phyloP scores from a whole-genome alignment of 2,113 vertebrate species.

The Rutilus rutilus region DNA sequence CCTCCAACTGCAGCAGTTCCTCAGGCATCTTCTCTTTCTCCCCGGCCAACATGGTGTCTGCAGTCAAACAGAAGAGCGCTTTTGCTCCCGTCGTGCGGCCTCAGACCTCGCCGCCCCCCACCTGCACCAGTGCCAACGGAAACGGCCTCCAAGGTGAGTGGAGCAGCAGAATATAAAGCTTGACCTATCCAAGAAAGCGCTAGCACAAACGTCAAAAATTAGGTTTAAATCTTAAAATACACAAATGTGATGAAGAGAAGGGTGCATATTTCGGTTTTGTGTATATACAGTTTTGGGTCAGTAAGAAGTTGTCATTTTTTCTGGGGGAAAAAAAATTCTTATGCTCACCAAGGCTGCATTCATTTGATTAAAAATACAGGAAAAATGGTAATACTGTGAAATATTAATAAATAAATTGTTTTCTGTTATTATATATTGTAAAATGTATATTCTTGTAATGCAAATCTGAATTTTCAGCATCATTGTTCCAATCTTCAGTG shows the following conservation, averaged over 20 bases:
- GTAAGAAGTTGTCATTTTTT: background rate
- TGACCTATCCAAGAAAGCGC: background rate
- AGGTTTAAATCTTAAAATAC: too few relatives aligned
- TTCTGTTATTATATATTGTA: background rate
- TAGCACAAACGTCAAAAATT: too few relatives aligned
- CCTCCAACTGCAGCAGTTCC: constrained; percentile 97
- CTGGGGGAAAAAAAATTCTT: too few relatives aligned
- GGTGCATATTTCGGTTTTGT: too few relatives aligned
- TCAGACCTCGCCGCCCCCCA: constrained; percentile 93
- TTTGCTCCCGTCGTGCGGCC: constrained; percentile 97
- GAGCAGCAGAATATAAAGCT: background rate
- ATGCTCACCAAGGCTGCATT: constrained; percentile 2
- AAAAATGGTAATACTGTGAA: background rate
- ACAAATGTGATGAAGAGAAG: too few relatives aligned
- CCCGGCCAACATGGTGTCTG: constrained; percentile 99
- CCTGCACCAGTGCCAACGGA: constrained; percentile 96
- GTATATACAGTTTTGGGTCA: background rate
- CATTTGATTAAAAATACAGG: background rate
- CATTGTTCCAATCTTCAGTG: background rate
- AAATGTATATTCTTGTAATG: background rate
- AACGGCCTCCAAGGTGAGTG: constrained; percentile 95
- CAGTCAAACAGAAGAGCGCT: constrained; percentile 98
- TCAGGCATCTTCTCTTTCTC: constrained; percentile 99
- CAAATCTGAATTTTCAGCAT: background rate
- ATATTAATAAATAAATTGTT: background rate